These are phyloP conservation scores for Podarcis muralis DNA, from an alignment of 2,113 vertebrate species.

Conservation along the genomic window DNA sequence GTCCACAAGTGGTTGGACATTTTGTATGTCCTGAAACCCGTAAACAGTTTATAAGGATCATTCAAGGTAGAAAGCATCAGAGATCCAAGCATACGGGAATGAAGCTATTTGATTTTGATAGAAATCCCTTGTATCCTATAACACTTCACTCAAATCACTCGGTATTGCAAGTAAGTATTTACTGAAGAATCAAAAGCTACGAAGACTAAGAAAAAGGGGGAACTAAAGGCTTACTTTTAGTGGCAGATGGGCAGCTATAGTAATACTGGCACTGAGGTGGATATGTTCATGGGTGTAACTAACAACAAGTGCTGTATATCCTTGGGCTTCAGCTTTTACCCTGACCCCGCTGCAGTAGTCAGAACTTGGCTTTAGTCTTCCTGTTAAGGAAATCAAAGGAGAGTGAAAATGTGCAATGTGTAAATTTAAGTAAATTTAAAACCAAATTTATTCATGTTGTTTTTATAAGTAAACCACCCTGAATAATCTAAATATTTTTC, in stretches of 20 bases:
- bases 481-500: no score
- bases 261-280: slow-evolving; percentile 86
- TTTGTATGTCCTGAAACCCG: not conserved
- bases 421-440: not conserved
- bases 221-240: slow-evolving; percentile 80
- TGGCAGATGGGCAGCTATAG: slow-evolving; percentile 86
- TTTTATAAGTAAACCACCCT: not conserved
- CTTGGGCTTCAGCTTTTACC: slow-evolving; percentile 82
- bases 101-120: not conserved
- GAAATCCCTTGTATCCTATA: not conserved
- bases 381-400: slow-evolving; percentile 67
- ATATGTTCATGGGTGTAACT: slow-evolving; percentile 85
- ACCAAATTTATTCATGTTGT: not conserved
- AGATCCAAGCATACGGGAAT: not conserved
- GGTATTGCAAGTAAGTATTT: not conserved
- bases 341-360: slow-evolving; percentile 86
- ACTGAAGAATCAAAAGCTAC: not conserved
- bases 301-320: slow-evolving; percentile 82
- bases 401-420: not conserved
- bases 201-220: rapidly evolving
- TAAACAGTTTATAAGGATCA: not conserved
- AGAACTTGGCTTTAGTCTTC: slow-evolving; percentile 76
- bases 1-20: not conserved
- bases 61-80: not conserved
- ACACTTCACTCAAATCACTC: not conserved